Evolutionary conservation across 2,113 vertebrate genomes (phyloP).

Genomic region (Platanista minor): DNA sequence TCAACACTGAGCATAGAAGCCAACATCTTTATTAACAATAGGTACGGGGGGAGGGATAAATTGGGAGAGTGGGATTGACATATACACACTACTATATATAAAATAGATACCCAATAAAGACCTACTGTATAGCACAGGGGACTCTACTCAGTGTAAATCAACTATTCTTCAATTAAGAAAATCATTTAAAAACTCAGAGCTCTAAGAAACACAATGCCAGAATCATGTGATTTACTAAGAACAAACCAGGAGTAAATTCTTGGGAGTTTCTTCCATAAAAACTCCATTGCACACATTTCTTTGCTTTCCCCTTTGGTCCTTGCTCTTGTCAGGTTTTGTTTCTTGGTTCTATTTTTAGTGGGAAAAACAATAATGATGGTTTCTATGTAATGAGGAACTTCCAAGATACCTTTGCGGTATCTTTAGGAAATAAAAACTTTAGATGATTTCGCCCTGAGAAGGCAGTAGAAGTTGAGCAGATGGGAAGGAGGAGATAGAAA

Average conservation of each 20-base stretch:
- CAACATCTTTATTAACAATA: conserved; percentile 59
- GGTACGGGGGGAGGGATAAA: not conserved
- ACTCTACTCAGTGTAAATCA: not conserved
- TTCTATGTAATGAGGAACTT: not conserved
- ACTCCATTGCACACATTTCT: fast-evolving
- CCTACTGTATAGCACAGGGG: not conserved
- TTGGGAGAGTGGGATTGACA: not conserved
- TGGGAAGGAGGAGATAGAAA: not conserved
- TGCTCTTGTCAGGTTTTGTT: not conserved
- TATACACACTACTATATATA: not conserved
- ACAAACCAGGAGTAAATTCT: not conserved
- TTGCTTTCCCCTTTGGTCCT: not conserved
- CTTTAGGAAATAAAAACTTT: not conserved
- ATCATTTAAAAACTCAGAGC: not conserved
- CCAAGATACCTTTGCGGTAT: not conserved
- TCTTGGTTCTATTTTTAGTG: not conserved
- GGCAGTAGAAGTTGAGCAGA: not conserved
- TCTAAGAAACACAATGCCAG: not conserved
- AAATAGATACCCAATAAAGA: not conserved
- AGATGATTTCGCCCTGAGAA: not conserved
- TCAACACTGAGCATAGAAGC: conserved; percentile 34
- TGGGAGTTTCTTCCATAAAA: not conserved
- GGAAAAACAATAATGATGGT: not conserved
- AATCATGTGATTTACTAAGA: not conserved
- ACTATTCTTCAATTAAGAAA: not conserved